These are phyloP conservation scores for Deroplatys truncata DNA, from an alignment of 2,888 invertebrate genomes.

Conservation along the genomic window DNA sequence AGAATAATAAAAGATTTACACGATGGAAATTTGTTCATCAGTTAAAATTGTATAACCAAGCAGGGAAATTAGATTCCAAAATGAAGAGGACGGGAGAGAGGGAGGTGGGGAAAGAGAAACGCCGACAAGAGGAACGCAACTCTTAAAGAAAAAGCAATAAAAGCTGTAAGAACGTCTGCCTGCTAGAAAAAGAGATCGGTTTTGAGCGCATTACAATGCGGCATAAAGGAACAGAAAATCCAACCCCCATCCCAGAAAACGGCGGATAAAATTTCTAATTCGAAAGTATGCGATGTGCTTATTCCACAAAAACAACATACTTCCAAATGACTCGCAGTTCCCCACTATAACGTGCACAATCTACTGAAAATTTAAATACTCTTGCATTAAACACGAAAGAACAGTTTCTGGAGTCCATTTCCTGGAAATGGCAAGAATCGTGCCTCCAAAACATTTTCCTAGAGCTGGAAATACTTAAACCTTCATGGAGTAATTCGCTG, in stretches of 20 bases:
- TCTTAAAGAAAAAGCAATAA: background rate
- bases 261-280: background rate
- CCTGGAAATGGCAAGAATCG: too few species aligned
- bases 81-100: background rate
- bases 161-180: background rate
- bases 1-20: constrained; percentile 15
- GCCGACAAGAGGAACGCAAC: background rate
- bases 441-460: too few species aligned
- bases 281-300: background rate
- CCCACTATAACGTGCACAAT: background rate
- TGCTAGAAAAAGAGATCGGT: background rate
- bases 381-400: background rate
- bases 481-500: too few species aligned
- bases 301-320: background rate
- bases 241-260: background rate
- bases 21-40: constrained; percentile 20
- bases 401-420: too few species aligned
- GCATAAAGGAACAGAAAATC: background rate
- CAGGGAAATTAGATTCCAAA: constrained; percentile 13
- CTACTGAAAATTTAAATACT: background rate
- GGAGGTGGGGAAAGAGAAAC: background rate
- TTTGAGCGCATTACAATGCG: background rate
- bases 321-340: background rate
- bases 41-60: constrained; percentile 18
- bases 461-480: too few species aligned